phyloP scores from a whole-genome alignment of 2,797 vertebrate genomes.

The Acanthurus lineatus region DNA sequence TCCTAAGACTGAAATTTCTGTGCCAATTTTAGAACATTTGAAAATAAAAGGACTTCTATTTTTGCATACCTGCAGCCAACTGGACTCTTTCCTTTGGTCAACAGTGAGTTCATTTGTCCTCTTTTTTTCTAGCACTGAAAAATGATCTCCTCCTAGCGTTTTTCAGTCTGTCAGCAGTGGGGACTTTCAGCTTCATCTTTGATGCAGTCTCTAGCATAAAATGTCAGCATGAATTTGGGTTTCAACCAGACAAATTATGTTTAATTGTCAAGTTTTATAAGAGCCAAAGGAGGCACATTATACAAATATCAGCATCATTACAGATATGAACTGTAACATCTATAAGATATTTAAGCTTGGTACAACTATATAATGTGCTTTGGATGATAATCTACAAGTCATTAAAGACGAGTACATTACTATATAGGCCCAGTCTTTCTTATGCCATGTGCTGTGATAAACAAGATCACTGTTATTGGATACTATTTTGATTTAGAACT shows the following conservation, averaged over 20 bases:
- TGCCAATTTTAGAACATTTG: constrained; percentile 1
- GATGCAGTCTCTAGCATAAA: constrained; percentile 26
- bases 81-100: background rate
- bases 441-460: background rate
- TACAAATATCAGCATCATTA: too few species aligned
- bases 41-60: constrained; percentile 8
- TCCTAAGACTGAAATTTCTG: background rate
- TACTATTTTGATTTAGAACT: background rate
- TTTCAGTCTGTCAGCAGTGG: constrained; percentile 3
- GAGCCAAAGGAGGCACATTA: too few species aligned
- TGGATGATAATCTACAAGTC: background rate
- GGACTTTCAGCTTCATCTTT: constrained; percentile 7
- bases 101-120: background rate
- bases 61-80: background rate
- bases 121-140: constrained; percentile 11
- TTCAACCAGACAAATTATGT: background rate
- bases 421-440: background rate
- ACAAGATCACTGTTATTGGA: background rate
- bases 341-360: background rate
- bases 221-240: constrained; percentile 30
- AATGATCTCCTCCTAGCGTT: constrained; percentile 5
- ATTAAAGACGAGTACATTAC: background rate
- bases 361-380: background rate
- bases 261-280: background rate
- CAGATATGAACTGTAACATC: background rate